Evolutionary conservation across 1,140 invertebrate species (phyloP).

Genomic region (Cyclargus thomasi): DNA sequence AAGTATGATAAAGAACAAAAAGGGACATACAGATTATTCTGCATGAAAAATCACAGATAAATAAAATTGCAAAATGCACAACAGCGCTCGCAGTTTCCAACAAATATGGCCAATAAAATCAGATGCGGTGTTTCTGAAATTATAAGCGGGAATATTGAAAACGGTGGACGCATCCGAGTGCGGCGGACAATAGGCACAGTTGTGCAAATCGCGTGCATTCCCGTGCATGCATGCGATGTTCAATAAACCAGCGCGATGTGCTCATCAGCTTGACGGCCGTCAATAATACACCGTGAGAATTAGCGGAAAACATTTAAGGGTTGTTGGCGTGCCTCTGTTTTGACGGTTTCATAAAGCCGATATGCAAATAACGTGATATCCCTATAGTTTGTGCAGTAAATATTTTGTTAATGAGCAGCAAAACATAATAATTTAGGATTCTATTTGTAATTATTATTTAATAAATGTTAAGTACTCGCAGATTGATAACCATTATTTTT

Average conservation of each 20-base stretch:
- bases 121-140: conserved; percentile 35
- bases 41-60: conserved; percentile 28
- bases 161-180: conserved; percentile 22
- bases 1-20: conserved; percentile 15
- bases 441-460: no score
- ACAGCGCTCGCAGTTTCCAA: conserved; percentile 34
- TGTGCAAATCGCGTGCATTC: conserved; percentile 26
- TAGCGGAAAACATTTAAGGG: neutral
- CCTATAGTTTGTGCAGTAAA: neutral
- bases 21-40: conserved; percentile 23
- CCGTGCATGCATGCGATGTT: conserved; percentile 21
- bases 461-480: no score
- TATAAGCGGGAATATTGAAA: conserved; percentile 34
- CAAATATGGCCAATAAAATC: conserved; percentile 40
- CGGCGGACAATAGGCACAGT: conserved; percentile 29
- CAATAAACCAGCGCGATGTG: conserved; percentile 5
- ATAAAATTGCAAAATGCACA: conserved; percentile 29
- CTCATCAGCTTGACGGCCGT: conserved; percentile 16
- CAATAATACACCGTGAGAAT: conserved; percentile 14
- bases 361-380: no score
- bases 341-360: neutral
- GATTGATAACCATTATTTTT: no score
- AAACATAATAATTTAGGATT: no score
- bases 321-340: neutral
- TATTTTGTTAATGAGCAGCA: no score